Evolutionary conservation across 2,113 vertebrate genomes (phyloP).

Genomic region (Morphnarchus princeps): DNA sequence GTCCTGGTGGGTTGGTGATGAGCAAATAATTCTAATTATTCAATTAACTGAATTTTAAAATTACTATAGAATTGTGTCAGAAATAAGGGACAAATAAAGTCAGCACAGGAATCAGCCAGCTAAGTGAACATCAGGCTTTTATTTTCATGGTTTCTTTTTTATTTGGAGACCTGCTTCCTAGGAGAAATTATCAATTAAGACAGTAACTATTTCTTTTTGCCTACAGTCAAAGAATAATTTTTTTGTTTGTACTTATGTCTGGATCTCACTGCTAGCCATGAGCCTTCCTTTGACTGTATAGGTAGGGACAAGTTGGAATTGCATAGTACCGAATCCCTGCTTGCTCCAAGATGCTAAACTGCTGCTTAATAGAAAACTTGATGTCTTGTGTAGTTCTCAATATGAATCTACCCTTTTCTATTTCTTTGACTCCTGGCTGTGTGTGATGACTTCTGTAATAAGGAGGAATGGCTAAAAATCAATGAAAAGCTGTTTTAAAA

Average conservation of each 20-base stretch:
- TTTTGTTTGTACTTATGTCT: background rate
- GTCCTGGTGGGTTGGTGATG: background rate
- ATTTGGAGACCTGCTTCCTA: background rate
- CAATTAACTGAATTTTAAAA: background rate
- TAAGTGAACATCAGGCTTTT: background rate
- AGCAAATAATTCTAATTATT: background rate
- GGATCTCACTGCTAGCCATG: background rate
- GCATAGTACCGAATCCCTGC: background rate
- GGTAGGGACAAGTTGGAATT: background rate
- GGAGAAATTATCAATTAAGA: background rate
- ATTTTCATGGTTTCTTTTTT: background rate
- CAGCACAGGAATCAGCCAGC: background rate
- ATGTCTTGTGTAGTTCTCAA: constrained; percentile 15
- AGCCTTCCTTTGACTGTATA: background rate
- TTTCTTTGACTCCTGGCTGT: constrained; percentile 6
- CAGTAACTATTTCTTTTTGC: background rate
- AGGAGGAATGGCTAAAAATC: constrained; percentile 45
- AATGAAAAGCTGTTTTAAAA: constrained; percentile 36
- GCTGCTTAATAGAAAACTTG: constrained; percentile 16
- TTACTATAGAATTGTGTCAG: background rate
- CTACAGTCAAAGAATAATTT: background rate
- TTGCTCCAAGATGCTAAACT: background rate
- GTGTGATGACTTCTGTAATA: constrained; percentile 27
- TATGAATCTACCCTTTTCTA: background rate
- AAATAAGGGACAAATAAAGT: background rate